Base-by-base conservation (phyloP, 2,888 invertebrate species). In the Nomada goodeniana region DNA sequence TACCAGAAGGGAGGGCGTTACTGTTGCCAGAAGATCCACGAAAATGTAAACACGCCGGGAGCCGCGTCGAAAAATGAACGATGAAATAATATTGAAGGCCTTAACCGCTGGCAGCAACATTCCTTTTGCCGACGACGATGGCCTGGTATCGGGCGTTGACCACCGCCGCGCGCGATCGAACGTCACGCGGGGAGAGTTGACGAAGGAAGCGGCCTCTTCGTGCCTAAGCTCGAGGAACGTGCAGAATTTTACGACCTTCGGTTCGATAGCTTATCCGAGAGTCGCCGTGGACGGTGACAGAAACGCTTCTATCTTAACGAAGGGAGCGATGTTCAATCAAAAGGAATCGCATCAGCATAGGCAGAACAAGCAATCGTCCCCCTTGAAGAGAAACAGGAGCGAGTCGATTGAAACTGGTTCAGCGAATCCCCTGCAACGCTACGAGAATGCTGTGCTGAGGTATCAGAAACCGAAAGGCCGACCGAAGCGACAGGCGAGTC, bases 41-140 rank as follows among this genome's bases (percentile, higher is more conserved):
- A 69, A 84, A 64, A 81, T 73, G 79, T 60, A 53, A 77, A 4
- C 29, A 59, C 55, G 23, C 18, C 3, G 60, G 57, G 26, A 11
- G 29, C 47, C 53, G 10, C 65, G 61, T 36, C 3, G 67, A 65
- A 86, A 82, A 69, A 91, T 89, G 90, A 89, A 71, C 76, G 87
- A 90, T 79, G 88, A 89, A 76, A 83, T 86, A 29, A 81, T 87
- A 36, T 36, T 84, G 57, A 90, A 84, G 69, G 77, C 80, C 50
- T 61, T 87, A 61, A 75, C 80, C 68, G 86, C 65, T 68, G 86
- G 82, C 73, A 81, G 80, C n/a, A 88, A 81, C 77, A 89, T 90
- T 82, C 89, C 89, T 20, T 91, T 87, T 76, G 87, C 85, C 71
- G 90, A 90, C 80, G 89, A 89, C 75, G 90, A 91, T 83, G 89